Base-by-base conservation (phyloP, 2,113 vertebrate species). In the Glaucomys volans region DNA sequence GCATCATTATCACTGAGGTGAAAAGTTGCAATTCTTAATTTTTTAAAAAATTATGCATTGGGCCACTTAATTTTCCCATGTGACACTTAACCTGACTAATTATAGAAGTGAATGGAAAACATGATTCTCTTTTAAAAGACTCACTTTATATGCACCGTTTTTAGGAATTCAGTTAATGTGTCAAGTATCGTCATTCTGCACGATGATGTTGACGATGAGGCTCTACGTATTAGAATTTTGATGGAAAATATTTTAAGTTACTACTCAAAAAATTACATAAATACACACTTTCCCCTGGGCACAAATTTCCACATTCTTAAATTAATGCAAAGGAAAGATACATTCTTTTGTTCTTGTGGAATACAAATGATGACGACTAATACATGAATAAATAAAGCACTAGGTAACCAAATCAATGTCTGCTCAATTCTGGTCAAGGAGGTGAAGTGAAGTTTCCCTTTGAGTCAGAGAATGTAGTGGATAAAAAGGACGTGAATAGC, bases 401-500 rank as follows among this genome's bases (percentile, higher is more conserved):
- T 32, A 26, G 0, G 0, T 94, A 87, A 95, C 97, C 96, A 96
- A 96, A 94, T 97, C 67, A 77, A 82, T 64, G 96, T 96, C 96
- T 18, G 66, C 94, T 98, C 97, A 69, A 91, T 98, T 98, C 97
- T 98, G 98, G 98, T 98, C 90, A 98, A 98, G 97, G 90, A 98
- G 98, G 98, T 98, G 98, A 98, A 26, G 6, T 42, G 97, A 98
- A 96, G 98, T 98, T 98, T 98, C 97, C 97, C 94, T 98, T 97
- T 98, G 97, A 98, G 98, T 97, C 95, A 97, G 96, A 98, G 97
- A 96, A 98, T 98, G 98, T 97, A 98, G 96, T 93, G 98, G 98
- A 98, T 99, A 97, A 98, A 99, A 98, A 97, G 97, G 98, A 98
- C 44, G 95, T 96, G 97, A 97, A 98, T 98, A 98, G 98, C 99